phyloP scores from a whole-genome alignment of 2,888 invertebrate species.

The Plagodis dolabraria region DNA sequence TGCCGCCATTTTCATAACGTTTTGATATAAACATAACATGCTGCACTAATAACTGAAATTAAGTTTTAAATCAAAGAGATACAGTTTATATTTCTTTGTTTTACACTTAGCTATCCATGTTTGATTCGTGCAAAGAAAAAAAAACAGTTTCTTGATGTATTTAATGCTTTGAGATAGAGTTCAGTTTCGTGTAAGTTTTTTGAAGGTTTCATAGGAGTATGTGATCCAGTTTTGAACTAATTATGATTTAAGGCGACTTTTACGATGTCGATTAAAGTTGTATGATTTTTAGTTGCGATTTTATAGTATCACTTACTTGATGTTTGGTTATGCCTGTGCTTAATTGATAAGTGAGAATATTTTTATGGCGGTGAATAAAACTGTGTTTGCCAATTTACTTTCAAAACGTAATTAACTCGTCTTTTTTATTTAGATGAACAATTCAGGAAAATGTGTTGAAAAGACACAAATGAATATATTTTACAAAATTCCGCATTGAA shows the following conservation, averaged over 20 bases:
- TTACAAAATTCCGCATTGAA: no score
- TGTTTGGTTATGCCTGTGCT: constrained; percentile 19
- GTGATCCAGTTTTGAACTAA: constrained; percentile 36
- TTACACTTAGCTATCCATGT: constrained; percentile 38
- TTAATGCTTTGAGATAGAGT: constrained; percentile 44
- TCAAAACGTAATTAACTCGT: no score
- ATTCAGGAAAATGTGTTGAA: no score
- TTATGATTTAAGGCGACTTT: constrained; percentile 55
- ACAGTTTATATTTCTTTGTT: constrained; percentile 41
- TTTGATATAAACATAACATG: constrained; percentile 47
- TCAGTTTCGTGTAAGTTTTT: constrained; percentile 34
- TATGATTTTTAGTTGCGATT: constrained; percentile 46
- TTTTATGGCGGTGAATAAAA: no score
- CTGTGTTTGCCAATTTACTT: no score
- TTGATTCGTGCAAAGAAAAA: constrained; percentile 21
- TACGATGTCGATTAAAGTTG: constrained; percentile 49
- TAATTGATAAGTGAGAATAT: constrained; percentile 11
- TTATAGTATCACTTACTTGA: constrained; percentile 43
- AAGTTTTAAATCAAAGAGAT: constrained; percentile 13
- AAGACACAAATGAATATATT: no score
- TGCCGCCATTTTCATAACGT: constrained; percentile 56
- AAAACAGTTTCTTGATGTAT: constrained; percentile 35
- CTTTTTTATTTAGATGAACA: no score
- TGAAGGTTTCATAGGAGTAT: constrained; percentile 21
- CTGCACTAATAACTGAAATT: constrained; percentile 34